Percentiles rank a stretch among this genome's conserved stretches.
Conservation (phyloP, 2,113 vertebrate species). For the Synchiropus splendidus region DNA sequence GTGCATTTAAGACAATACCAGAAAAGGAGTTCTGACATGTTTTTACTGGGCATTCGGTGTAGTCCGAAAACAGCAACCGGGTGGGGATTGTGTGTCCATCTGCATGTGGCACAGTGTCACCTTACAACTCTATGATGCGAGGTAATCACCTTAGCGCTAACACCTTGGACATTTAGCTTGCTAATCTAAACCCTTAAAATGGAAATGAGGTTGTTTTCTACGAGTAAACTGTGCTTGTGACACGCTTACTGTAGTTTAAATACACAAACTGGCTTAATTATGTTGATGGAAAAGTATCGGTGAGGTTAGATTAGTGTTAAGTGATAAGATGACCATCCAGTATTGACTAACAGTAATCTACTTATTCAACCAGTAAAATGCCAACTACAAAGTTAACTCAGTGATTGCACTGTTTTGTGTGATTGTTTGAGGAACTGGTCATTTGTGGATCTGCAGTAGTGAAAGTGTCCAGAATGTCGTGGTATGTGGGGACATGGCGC, state of each 20-base stretch:
- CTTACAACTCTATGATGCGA: slow-evolving; percentile 51
- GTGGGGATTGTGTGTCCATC: slow-evolving; percentile 32
- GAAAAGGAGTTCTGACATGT: too few species aligned
- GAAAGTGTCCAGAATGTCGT: too few species aligned
- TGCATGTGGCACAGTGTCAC: slow-evolving; percentile 42
- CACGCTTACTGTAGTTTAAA: not conserved
- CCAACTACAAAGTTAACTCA: too few species aligned
- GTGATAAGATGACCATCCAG: slow-evolving; percentile 18
- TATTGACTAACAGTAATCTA: slow-evolving; percentile 31
- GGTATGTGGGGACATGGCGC: too few species aligned
- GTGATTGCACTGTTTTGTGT: too few species aligned
- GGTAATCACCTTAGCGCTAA: slow-evolving; percentile 56
- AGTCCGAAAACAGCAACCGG: slow-evolving; percentile 40
- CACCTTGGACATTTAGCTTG: slow-evolving; percentile 39
- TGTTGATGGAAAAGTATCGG: not conserved
- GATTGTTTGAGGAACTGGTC: too few species aligned
- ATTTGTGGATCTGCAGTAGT: slow-evolving; percentile 2
- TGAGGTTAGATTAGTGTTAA: slow-evolving; percentile 15
- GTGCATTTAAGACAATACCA: too few species aligned
- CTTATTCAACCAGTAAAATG: slow-evolving; percentile 26
- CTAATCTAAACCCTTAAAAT: slow-evolving; percentile 44
- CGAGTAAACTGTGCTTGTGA: slow-evolving; percentile 16
- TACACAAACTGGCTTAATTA: too few species aligned
- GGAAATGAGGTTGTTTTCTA: slow-evolving; percentile 36
- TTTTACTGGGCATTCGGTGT: slow-evolving; percentile 9